These are phyloP conservation scores for Cataglyphis hispanica DNA, from an alignment of 1,140 invertebrate genomes.

Conservation along the genomic window DNA sequence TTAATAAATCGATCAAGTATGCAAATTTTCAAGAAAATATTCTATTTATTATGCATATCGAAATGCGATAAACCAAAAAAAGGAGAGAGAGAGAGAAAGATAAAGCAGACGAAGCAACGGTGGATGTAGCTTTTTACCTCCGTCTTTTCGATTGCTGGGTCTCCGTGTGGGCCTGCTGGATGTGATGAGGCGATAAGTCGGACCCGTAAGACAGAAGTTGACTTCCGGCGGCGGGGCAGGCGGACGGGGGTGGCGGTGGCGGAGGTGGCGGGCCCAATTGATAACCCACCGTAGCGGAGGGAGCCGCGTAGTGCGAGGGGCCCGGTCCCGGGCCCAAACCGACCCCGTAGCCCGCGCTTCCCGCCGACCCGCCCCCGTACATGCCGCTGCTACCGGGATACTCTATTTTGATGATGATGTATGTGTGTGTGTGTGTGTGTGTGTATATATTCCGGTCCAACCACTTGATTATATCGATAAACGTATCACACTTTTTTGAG, in stretches of 20 bases:
- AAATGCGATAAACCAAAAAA: background rate
- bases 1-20: background rate
- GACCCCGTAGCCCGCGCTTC: slow-evolving; percentile 82
- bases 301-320: slow-evolving; percentile 87
- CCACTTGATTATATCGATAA: background rate
- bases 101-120: background rate
- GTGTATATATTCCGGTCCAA: slow-evolving; percentile 7
- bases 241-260: slow-evolving; percentile 81
- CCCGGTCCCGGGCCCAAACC: slow-evolving; percentile 82
- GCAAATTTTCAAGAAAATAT: background rate
- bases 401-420: slow-evolving; percentile 85
- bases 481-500: background rate
- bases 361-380: slow-evolving; percentile 86
- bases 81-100: background rate
- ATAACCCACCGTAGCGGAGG: slow-evolving; percentile 84
- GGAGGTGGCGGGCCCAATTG: slow-evolving; percentile 83
- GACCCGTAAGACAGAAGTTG: slow-evolving; percentile 85
- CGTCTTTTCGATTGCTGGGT: slow-evolving; percentile 86
- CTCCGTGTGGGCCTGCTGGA: slow-evolving; percentile 83
- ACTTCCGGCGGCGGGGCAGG: slow-evolving; percentile 76
- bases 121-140: slow-evolving; percentile 81
- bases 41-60: background rate
- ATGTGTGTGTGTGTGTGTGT: background rate
- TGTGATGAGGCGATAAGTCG: slow-evolving; percentile 83
- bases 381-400: slow-evolving; percentile 82